These are phyloP conservation scores for Octopus bimaculoides DNA, from an alignment of 1,140 invertebrate species.

Conservation along the genomic window DNA sequence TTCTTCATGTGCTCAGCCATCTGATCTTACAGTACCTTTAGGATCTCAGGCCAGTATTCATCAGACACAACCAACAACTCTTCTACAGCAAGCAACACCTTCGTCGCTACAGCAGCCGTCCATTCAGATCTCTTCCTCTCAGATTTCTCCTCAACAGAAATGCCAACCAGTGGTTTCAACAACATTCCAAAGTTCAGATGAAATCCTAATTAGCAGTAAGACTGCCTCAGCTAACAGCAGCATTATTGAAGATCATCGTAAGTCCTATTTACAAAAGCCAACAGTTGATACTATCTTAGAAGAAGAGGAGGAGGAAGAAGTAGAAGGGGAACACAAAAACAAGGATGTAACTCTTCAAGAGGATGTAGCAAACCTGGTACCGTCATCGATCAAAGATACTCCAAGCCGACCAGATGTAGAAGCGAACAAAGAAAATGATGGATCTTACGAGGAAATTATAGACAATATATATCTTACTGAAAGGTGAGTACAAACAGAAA, in stretches of 20 bases:
- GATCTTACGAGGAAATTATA: constrained; percentile 74
- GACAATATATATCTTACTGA: constrained; percentile 75
- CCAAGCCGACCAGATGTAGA: not conserved
- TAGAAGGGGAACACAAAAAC: constrained; percentile 18
- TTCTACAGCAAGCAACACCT: not conserved
- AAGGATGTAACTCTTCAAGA: not conserved
- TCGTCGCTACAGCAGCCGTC: constrained; percentile 8
- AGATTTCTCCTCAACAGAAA: constrained; percentile 4
- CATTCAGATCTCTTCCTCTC: not conserved
- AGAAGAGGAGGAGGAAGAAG: constrained; percentile 13
- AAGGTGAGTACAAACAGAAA: constrained; percentile 44
- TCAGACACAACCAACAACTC: not conserved
- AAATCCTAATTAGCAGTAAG: not conserved
- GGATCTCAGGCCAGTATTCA: not conserved
- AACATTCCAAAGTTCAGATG: not conserved
- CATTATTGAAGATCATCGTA: constrained; percentile 1
- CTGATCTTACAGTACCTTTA: not conserved
- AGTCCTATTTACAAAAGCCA: not conserved
- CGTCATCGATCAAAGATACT: not conserved
- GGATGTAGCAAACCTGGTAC: not conserved
- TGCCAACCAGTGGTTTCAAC: not conserved
- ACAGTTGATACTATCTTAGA: constrained; percentile 6
- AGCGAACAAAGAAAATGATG: constrained; percentile 65
- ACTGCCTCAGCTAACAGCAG: not conserved
- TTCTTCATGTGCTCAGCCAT: not conserved